Conservation (phyloP, 2,888 invertebrate genomes). For the Idaea straminata region DNA sequence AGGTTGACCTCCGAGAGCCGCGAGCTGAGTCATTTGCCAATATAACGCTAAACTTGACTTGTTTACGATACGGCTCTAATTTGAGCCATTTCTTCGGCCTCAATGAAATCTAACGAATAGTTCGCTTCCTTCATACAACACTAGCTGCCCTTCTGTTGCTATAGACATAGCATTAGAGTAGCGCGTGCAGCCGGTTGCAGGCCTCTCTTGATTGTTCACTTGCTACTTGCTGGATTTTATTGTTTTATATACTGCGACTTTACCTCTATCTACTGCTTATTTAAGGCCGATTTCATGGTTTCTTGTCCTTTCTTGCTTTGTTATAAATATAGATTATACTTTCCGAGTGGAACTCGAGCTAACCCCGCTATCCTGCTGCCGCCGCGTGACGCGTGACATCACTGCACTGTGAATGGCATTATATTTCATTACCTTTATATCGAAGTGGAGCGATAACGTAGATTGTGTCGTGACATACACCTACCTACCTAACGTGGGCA, state of each 20-base stretch:
- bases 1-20: neutral
- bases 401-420: slow-evolving; percentile 15
- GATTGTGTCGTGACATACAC: slow-evolving; percentile 20
- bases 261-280: no score
- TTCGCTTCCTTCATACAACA: neutral
- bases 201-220: neutral
- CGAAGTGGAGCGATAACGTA: slow-evolving; percentile 20
- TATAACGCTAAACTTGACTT: slow-evolving; percentile 27
- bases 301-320: no score
- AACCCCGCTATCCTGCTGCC: slow-evolving; percentile 4
- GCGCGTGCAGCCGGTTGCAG: neutral
- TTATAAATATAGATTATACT: neutral
- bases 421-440: slow-evolving; percentile 23
- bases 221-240: no score
- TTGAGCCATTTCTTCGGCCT: slow-evolving; percentile 23
- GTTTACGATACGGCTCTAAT: slow-evolving; percentile 33
- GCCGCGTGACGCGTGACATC: slow-evolving; percentile 2
- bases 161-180: no score
- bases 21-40: slow-evolving; percentile 11
- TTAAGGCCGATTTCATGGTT: no score
- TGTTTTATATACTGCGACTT: no score
- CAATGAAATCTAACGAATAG: slow-evolving; percentile 23
- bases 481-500: slow-evolving; percentile 3
- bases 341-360: neutral
- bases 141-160: no score